These are phyloP conservation scores for Rhopalosiphum padi DNA, from an alignment of 1,140 invertebrate species.

Conservation along the genomic window DNA sequence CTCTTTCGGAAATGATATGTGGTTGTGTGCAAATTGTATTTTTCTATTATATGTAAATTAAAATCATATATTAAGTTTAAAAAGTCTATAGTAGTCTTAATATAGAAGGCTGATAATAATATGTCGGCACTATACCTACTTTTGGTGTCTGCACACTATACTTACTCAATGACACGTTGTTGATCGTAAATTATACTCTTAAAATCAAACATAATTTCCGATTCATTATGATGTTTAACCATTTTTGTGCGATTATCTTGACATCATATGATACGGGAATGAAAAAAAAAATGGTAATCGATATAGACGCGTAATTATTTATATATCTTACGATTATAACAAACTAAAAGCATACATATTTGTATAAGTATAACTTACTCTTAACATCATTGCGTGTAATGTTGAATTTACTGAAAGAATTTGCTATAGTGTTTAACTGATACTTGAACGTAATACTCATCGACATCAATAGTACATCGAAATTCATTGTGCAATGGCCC, in stretches of 20 bases:
- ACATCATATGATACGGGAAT: not conserved
- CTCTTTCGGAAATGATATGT: too few species aligned
- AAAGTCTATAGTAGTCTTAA: too few species aligned
- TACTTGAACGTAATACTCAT: not conserved
- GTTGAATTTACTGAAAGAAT: not conserved
- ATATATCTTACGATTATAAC: not conserved
- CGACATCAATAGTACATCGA: not conserved
- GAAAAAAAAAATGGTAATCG: not conserved
- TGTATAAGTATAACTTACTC: not conserved
- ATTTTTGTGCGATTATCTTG: not conserved
- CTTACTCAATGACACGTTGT: not conserved
- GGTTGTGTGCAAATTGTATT: too few species aligned
- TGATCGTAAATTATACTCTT: not conserved
- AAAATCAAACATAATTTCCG: not conserved
- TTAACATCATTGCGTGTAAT: not conserved
- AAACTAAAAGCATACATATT: not conserved
- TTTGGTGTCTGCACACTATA: not conserved
- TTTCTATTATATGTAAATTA: too few species aligned
- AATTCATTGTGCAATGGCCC: not conserved
- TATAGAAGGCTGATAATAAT: too few species aligned
- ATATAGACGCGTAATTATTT: not conserved
- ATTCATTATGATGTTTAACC: not conserved
- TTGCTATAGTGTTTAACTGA: not conserved
- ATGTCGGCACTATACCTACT: too few species aligned
- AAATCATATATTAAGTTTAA: too few species aligned